Conservation (phyloP, 2,797 vertebrate species). For the Anas bahamensis region DNA sequence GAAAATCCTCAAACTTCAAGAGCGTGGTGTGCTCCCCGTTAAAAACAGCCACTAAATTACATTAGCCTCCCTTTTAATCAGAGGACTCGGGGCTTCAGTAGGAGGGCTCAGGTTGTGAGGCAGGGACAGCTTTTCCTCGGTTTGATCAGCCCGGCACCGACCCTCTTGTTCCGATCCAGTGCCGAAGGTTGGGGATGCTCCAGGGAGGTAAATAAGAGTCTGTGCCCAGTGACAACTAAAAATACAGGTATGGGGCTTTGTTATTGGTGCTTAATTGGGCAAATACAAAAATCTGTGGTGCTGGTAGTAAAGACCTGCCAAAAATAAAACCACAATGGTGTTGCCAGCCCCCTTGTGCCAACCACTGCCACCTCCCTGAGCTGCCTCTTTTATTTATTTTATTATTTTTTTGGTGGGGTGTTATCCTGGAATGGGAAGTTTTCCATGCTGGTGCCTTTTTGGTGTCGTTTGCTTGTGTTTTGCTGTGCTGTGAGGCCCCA, state of each 20-base stretch:
- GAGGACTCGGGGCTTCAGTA: fast-evolving
- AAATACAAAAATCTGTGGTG: background rate
- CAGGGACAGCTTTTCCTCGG: fast-evolving
- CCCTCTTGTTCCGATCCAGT: background rate
- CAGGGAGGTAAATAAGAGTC: background rate
- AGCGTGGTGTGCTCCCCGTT: background rate
- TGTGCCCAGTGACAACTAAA: fast-evolving
- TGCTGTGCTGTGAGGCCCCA: fast-evolving
- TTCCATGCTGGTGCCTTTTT: fast-evolving
- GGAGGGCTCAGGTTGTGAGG: background rate
- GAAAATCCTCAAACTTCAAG: background rate
- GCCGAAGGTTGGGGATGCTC: background rate
- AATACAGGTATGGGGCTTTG: background rate
- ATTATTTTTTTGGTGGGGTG: background rate
- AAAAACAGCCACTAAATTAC: background rate
- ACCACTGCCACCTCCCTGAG: fast-evolving
- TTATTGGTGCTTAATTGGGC: background rate
- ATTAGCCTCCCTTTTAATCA: background rate
- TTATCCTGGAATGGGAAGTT: background rate
- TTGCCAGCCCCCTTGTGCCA: background rate
- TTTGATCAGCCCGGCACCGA: background rate
- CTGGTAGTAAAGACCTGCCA: background rate
- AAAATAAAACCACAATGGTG: background rate
- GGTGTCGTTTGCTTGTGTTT: no score
- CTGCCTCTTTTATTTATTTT: background rate